phyloP scores from a whole-genome alignment of 2,797 vertebrate species.

The Arctocebus calabarensis region DNA sequence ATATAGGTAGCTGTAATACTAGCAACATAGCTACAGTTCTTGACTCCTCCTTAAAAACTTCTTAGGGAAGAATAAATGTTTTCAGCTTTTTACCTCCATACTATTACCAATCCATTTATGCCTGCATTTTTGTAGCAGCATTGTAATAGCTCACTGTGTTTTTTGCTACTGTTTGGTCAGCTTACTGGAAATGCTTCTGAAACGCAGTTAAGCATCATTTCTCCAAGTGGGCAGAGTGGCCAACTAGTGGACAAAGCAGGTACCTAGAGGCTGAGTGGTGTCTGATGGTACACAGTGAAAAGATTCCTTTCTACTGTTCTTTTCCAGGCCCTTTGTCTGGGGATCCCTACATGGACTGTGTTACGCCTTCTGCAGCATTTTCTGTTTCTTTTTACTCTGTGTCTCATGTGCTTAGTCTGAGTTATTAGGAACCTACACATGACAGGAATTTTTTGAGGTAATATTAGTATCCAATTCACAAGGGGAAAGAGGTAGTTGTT shows the following conservation, averaged over 20 bases:
- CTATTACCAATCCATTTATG: not conserved
- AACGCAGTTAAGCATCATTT: slow-evolving; percentile 15
- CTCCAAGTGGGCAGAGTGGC: not conserved
- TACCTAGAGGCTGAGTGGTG: not conserved
- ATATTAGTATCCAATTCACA: not conserved
- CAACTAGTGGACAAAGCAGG: not conserved
- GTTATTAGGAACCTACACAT: not conserved
- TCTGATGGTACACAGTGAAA: not conserved
- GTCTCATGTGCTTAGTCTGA: not conserved
- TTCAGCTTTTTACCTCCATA: not conserved
- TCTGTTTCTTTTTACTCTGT: not conserved
- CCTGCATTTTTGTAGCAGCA: not conserved
- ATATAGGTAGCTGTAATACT: not conserved
- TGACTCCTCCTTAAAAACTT: slow-evolving; percentile 2
- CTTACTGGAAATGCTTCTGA: slow-evolving; percentile 13
- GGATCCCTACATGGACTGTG: not conserved
- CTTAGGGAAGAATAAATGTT: slow-evolving; percentile 25
- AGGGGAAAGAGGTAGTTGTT: not conserved
- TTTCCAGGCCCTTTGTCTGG: not conserved
- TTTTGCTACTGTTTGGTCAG: not conserved
- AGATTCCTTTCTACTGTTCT: not conserved
- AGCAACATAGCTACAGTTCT: not conserved
- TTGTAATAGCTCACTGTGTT: too few species aligned
- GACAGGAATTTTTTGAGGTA: not conserved
- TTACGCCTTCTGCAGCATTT: not conserved